Evolutionary conservation across 2,113 vertebrate species (phyloP).

Genomic region (Salvelinus namaycush): DNA sequence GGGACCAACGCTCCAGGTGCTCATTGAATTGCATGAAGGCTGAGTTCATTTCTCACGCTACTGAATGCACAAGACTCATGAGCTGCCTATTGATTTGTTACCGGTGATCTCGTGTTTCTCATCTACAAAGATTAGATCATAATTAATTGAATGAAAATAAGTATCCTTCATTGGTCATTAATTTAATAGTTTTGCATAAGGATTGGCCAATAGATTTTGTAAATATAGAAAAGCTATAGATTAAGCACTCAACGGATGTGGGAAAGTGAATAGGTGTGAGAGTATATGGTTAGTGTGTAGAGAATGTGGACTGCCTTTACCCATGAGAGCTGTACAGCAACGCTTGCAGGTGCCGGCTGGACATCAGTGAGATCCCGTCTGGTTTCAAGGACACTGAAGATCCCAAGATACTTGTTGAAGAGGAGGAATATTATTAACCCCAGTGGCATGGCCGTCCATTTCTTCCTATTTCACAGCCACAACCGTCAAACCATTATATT

Average conservation of each 20-base stretch:
- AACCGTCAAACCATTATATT: constrained; percentile 76
- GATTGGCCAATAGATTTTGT: background rate
- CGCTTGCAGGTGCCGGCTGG: constrained; percentile 56
- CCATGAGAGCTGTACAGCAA: constrained; percentile 42
- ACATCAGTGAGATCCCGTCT: constrained; percentile 68
- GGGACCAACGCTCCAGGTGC: constrained; percentile 76
- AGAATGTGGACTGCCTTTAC: constrained; percentile 60
- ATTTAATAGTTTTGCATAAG: background rate
- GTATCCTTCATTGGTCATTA: no score
- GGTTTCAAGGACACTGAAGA: constrained; percentile 77
- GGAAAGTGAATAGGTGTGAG: constrained; percentile 29
- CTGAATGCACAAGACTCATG: constrained; percentile 64
- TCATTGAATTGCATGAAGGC: constrained; percentile 80
- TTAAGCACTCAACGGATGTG: background rate
- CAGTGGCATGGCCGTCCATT: constrained; percentile 74
- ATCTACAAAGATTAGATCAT: constrained; percentile 59
- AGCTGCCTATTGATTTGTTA: constrained; percentile 66
- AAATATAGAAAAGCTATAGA: background rate
- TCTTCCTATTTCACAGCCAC: constrained; percentile 71
- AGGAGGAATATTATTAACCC: constrained; percentile 85
- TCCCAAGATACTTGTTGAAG: constrained; percentile 84
- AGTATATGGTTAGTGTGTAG: constrained; percentile 40
- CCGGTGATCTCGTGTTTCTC: constrained; percentile 50
- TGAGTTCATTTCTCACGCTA: constrained; percentile 70
- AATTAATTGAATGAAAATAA: constrained; percentile 39